Base-by-base conservation (phyloP, 2,113 vertebrate genomes). In the Pollimyrus isidori region DNA sequence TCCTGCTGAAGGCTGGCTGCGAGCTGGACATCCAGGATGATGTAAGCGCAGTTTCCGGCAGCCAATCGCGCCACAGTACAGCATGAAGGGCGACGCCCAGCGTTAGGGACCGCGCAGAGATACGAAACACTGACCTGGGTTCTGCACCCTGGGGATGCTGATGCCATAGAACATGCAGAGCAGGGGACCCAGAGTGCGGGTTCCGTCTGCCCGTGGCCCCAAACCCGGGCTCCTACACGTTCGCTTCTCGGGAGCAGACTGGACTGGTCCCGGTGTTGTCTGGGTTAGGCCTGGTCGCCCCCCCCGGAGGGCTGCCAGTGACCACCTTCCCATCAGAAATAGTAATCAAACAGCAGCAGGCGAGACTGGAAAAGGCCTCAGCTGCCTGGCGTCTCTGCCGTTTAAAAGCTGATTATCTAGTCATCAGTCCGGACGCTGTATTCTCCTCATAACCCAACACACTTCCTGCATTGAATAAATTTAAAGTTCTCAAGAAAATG, bases 21-120 rank as follows among this genome's bases (percentile, higher is more conserved):
- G 98, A 99, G 92, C 94, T 99, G 91, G 96, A 99, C 93, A 95
- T 99, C 94, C 97, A 99, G 92, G 98, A 99, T 92, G 98, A 99
- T 86, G 98, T 99, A 95, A 98, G 98, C 97, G 35, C 30, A 10
- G n/a, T n/a, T n/a, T 13, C 45, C 49, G 48, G 21, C 42, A 49
- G 19, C n/a, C 1, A 45, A 23, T 7, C 39, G 4, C 2, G 17
- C 35, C 42, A 2, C 19, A 39, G 9, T 26, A 39, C 11, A 73
- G 11, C 26, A 13, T 15, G 30, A 73, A 73, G 19, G 30, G 13
- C 65, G 4, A 1, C 1, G 26, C 9, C 3, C 13, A 73, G 13
- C 65, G 13, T 73, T 35, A 35, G 7, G 3, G 3, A 35, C 65
- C 4, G 26, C 9, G 35, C 4, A n/a, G 30, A 89, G 56, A 19